A percentile compares a stretch with the other conserved stretches of the same genome.
Evolutionary conservation across 2,888 invertebrate species (phyloP).

Genomic region (Torymus auratus): DNA sequence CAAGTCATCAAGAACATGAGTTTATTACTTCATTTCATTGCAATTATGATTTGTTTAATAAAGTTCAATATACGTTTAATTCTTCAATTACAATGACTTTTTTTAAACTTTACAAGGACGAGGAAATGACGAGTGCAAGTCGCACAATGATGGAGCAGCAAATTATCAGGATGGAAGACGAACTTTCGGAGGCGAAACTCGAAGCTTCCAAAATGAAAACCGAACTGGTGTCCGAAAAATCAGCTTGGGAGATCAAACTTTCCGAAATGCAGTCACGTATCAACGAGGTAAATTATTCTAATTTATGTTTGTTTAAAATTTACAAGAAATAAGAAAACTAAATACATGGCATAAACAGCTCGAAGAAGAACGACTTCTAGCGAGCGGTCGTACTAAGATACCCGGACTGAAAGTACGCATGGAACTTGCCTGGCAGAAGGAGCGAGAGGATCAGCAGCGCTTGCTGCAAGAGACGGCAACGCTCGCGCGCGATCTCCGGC

Average conservation of each 20-base stretch:
- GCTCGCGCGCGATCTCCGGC: slow-evolving; percentile 90
- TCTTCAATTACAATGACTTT: background rate
- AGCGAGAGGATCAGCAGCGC: slow-evolving; percentile 94
- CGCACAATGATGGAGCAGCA: slow-evolving; percentile 88
- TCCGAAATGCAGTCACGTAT: slow-evolving; percentile 93
- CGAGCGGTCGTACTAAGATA: slow-evolving; percentile 89
- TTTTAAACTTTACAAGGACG: slow-evolving; percentile 76
- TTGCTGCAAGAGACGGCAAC: slow-evolving; percentile 93
- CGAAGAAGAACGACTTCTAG: slow-evolving; percentile 91
- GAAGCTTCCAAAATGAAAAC: slow-evolving; percentile 91
- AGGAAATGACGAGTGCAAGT: slow-evolving; percentile 84
- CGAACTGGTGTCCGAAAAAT: slow-evolving; percentile 92
- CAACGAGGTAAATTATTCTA: slow-evolving; percentile 81
- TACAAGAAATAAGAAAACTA: background rate
- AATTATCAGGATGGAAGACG: slow-evolving; percentile 91
- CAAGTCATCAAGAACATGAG: too few relatives aligned
- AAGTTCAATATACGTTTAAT: slow-evolving; percentile 31
- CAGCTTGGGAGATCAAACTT: slow-evolving; percentile 89
- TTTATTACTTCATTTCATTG: background rate
- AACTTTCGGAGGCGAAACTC: slow-evolving; percentile 89
- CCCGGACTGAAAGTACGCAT: slow-evolving; percentile 91
- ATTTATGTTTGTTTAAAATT: too few relatives aligned
- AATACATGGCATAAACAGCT: slow-evolving; percentile 77
- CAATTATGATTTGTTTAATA: slow-evolving; percentile 8
- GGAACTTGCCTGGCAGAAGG: slow-evolving; percentile 96